Evolutionary conservation across 2,113 vertebrate genomes (phyloP).

Genomic region (Microcebus murinus): DNA sequence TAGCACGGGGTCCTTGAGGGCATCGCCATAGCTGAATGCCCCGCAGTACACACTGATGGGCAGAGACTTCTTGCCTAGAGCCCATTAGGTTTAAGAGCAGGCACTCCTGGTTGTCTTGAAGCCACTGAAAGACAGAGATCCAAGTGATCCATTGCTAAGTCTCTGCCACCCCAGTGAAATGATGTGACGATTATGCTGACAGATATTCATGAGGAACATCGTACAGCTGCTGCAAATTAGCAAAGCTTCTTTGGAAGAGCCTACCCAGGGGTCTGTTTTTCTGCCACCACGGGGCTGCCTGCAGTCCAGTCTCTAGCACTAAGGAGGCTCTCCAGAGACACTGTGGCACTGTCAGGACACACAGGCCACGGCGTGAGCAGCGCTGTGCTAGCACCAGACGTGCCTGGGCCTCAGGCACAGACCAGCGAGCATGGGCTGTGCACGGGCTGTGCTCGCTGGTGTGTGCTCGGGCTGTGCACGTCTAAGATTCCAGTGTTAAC

Average conservation of each 20-base stretch:
- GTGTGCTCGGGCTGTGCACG: background rate
- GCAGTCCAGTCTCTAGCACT: background rate
- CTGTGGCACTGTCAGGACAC: background rate
- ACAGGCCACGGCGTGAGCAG: background rate
- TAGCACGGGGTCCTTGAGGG: background rate
- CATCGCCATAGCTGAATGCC: too few species aligned
- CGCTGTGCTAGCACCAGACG: background rate
- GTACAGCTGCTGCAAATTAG: constrained; percentile 48
- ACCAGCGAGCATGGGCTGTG: accelerated
- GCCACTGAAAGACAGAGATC: constrained; percentile 62
- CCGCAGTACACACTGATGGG: background rate
- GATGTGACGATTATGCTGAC: background rate
- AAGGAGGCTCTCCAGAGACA: background rate
- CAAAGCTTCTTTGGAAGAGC: constrained; percentile 35
- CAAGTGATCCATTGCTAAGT: constrained; percentile 22
- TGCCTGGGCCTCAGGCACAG: background rate
- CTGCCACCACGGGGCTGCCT: too few species aligned
- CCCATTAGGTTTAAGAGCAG: constrained; percentile 68
- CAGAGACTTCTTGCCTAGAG: background rate
- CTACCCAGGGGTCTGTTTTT: constrained; percentile 49
- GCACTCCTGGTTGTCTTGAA: constrained; percentile 66
- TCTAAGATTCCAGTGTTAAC: background rate
- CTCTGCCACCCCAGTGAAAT: constrained; percentile 43
- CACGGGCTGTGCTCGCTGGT: background rate
- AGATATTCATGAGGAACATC: constrained; percentile 46